These are phyloP conservation scores for Rhingia rostrata DNA, from an alignment of 2,888 invertebrate species.

Conservation along the genomic window DNA sequence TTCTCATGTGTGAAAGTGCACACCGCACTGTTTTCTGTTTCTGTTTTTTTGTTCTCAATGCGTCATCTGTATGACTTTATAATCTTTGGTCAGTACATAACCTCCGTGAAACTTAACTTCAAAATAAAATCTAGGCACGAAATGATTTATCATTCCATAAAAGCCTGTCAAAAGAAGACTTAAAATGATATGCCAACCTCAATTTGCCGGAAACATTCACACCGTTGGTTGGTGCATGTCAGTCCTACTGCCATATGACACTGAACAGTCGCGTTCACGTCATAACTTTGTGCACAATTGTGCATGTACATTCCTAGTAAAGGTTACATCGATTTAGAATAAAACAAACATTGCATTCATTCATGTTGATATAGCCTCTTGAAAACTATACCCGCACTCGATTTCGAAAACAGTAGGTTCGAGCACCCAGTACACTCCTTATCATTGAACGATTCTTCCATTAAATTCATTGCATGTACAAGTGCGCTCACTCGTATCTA, in stretches of 20 bases:
- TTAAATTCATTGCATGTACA: conserved; percentile 31
- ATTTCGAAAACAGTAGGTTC: background rate
- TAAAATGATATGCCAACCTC: background rate
- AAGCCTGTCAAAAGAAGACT: background rate
- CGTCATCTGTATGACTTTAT: too few species aligned
- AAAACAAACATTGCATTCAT: conserved; percentile 27
- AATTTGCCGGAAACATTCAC: background rate
- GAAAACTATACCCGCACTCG: conserved; percentile 3
- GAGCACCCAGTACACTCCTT: conserved; percentile 21
- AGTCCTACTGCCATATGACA: conserved; percentile 9
- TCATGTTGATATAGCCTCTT: conserved; percentile 16
- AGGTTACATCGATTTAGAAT: conserved; percentile 40
- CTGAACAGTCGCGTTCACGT: background rate
- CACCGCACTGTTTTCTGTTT: too few species aligned
- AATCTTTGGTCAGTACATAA: too few species aligned
- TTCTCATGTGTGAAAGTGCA: too few species aligned
- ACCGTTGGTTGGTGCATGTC: background rate
- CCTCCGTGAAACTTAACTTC: too few species aligned
- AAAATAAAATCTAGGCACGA: too few species aligned
- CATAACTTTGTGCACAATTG: background rate
- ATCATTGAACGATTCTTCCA: conserved; percentile 33
- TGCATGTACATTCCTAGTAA: background rate
- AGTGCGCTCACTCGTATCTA: background rate
- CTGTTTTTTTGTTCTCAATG: too few species aligned
- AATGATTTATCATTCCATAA: background rate